Evolutionary conservation across 2,113 vertebrate genomes (phyloP).

Genomic region (Campylomormyrus tamandua): DNA sequence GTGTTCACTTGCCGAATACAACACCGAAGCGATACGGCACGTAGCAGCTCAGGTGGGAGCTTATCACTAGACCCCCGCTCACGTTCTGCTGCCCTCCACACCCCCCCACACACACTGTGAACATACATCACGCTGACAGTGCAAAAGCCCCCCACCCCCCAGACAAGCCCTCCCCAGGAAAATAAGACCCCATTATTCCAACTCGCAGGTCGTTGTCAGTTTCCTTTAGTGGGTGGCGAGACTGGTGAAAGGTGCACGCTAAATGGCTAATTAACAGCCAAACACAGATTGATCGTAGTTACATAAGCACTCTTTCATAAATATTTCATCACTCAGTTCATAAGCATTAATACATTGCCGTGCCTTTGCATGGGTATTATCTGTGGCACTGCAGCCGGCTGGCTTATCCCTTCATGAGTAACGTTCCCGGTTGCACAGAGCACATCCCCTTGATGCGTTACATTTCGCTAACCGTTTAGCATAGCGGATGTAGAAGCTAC

Average conservation of each 20-base stretch:
- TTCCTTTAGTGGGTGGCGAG: neutral
- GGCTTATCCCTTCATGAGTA: neutral
- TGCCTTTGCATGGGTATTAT: neutral
- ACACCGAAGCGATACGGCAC: neutral
- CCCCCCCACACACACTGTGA: neutral
- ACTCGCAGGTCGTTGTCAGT: neutral
- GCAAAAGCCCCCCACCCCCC: neutral
- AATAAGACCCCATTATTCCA: neutral
- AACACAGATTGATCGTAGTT: neutral
- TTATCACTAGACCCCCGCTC: neutral
- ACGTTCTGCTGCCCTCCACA: neutral
- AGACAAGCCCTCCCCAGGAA: neutral
- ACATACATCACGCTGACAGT: neutral
- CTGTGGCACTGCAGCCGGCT: neutral
- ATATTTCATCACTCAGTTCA: neutral
- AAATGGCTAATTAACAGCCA: neutral
- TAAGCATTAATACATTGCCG: neutral
- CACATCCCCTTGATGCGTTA: neutral
- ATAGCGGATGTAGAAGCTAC: neutral
- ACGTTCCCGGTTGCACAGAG: neutral
- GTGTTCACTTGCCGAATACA: neutral
- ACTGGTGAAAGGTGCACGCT: neutral
- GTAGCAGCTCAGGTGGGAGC: neutral
- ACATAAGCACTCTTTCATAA: neutral
- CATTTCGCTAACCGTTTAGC: neutral